phyloP scores from a whole-genome alignment of 2,797 vertebrate genomes.

The Sarcoramphus papa region DNA sequence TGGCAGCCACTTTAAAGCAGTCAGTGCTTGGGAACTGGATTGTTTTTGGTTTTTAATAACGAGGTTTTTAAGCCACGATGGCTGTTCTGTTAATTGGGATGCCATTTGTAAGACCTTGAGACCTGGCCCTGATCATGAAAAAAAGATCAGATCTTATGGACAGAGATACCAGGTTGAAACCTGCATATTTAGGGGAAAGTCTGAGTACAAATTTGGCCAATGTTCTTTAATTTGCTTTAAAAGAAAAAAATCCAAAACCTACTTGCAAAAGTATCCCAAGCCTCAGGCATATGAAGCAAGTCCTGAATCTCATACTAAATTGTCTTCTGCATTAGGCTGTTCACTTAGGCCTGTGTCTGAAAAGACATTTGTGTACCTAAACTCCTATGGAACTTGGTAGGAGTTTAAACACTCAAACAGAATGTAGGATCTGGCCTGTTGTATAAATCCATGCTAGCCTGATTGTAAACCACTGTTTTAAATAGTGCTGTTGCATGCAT shows the following conservation, averaged over 20 bases:
- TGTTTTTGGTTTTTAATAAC: conserved; percentile 41
- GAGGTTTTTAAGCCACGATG: neutral
- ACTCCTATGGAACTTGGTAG: neutral
- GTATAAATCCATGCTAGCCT: neutral
- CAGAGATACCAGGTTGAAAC: neutral
- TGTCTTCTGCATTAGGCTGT: neutral
- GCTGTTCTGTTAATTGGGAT: conserved; percentile 50
- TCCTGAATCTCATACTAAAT: conserved; percentile 8
- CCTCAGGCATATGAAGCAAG: neutral
- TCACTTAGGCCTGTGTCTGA: neutral
- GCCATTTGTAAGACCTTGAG: conserved; percentile 30
- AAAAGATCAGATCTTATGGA: neutral
- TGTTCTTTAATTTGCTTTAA: neutral
- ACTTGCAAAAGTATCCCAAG: conserved; percentile 9
- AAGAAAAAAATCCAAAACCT: neutral
- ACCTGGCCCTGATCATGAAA: conserved; percentile 39
- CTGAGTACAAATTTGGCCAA: neutral
- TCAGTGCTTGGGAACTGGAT: neutral
- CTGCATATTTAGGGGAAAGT: neutral
- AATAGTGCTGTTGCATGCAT: neutral
- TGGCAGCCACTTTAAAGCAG: conserved; percentile 42
- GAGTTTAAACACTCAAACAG: neutral
- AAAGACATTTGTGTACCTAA: neutral
- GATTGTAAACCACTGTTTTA: neutral
- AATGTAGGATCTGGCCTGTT: neutral